Evolutionary conservation across 2,113 vertebrate genomes (phyloP).

Genomic region (Atractosteus spatula): DNA sequence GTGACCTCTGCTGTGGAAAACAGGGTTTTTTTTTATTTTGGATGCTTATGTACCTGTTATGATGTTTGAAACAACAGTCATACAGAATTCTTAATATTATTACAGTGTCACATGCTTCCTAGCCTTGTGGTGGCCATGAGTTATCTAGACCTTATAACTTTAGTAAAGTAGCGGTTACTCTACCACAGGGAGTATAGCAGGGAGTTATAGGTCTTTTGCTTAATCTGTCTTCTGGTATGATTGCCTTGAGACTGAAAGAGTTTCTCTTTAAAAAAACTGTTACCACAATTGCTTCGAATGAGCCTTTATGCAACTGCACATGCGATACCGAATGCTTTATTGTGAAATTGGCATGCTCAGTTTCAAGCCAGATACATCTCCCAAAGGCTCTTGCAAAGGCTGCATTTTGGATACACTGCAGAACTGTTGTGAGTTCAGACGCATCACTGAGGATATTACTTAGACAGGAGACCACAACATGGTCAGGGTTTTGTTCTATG

Average conservation of each 20-base stretch:
- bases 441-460: conserved; percentile 57
- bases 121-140: too few species aligned
- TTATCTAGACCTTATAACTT: neutral
- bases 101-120: too few species aligned
- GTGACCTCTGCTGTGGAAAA: too few species aligned
- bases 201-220: too few species aligned
- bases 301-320: conserved; percentile 53
- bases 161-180: neutral
- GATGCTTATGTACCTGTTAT: too few species aligned
- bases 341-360: conserved; percentile 38
- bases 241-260: neutral
- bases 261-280: too few species aligned
- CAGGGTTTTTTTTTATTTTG: too few species aligned
- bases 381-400: conserved; percentile 48
- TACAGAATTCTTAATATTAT: too few species aligned
- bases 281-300: conserved; percentile 62
- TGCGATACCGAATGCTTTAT: conserved; percentile 46
- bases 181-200: too few species aligned
- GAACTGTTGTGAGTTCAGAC: conserved; percentile 58
- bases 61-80: too few species aligned
- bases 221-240: neutral
- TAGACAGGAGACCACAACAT: conserved; percentile 64
- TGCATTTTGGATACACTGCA: conserved; percentile 49
- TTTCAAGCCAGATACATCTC: conserved; percentile 34
- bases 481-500: conserved; percentile 62